Percentiles rank a stretch among this genome's conserved stretches.
Conservation (phyloP, 2,113 vertebrate species). For the Fukomys damarensis region DNA sequence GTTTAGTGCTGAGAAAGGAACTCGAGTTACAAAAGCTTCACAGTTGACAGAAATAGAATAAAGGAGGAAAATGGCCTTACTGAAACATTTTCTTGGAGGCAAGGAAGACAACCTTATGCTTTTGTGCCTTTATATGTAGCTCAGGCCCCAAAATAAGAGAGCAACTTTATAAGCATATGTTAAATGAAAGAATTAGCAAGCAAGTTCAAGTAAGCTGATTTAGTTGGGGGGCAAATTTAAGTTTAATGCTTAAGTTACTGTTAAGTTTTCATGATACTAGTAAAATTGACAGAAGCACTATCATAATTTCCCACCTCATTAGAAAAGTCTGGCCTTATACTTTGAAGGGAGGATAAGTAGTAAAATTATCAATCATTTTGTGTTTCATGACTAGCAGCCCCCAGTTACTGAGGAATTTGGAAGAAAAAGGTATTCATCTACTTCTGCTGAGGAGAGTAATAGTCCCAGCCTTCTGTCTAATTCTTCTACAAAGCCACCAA, state of each 20-base stretch:
- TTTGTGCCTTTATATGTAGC: background rate
- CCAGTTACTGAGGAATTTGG: slow-evolving; percentile 91
- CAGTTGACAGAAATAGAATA: background rate
- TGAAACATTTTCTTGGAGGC: background rate
- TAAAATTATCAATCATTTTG: slow-evolving; percentile 2
- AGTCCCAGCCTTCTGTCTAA: slow-evolving; percentile 84
- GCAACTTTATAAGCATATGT: background rate
- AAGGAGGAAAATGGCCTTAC: background rate
- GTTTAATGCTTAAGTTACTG: background rate
- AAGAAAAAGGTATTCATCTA: slow-evolving; percentile 87
- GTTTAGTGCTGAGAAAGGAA: background rate
- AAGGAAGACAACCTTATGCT: background rate
- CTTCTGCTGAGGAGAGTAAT: slow-evolving; percentile 88
- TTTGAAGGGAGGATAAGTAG: background rate
- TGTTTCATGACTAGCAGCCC: slow-evolving; percentile 88
- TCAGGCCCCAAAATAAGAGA: background rate
- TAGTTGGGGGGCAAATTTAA: background rate
- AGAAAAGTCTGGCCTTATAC: slow-evolving; percentile 39
- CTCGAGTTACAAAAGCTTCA: background rate
- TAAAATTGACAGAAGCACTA: background rate
- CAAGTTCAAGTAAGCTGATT: background rate
- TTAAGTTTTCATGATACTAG: background rate
- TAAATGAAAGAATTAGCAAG: slow-evolving; percentile 9
- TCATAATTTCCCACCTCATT: background rate
- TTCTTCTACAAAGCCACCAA: slow-evolving; percentile 83